A percentile compares a stretch with the other conserved stretches of the same genome.
Conservation (phyloP, 2,797 vertebrate genomes). For the Bufotes viridis region DNA sequence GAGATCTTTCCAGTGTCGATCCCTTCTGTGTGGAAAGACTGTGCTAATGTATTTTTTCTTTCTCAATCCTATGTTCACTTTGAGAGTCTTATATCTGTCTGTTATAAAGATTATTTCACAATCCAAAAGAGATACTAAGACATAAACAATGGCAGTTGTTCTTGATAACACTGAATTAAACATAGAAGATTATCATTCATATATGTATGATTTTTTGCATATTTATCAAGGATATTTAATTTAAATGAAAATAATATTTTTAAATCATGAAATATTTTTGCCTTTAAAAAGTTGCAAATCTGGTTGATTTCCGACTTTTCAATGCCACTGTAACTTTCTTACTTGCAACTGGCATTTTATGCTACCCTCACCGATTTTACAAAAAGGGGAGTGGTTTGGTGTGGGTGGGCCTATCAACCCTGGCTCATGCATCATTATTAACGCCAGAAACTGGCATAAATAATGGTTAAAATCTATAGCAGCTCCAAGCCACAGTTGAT, state of each 20-base stretch:
- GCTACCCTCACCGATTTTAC: no score
- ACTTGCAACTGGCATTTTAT: no score
- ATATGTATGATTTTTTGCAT: background rate
- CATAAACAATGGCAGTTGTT: background rate
- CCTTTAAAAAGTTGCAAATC: no score
- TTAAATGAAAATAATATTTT: background rate
- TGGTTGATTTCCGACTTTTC: no score
- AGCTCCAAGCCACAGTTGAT: no score
- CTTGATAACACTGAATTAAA: background rate
- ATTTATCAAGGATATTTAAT: background rate
- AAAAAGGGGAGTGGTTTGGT: no score
- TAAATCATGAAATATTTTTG: background rate
- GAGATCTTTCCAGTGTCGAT: conserved; percentile 12
- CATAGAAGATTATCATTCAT: background rate
- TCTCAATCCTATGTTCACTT: background rate
- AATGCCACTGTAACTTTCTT: no score
- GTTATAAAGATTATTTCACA: background rate
- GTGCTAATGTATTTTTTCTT: conserved; percentile 17
- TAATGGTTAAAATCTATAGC: no score
- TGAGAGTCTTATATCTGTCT: background rate
- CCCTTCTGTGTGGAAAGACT: conserved; percentile 2
- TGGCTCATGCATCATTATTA: no score
- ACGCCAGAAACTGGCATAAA: no score
- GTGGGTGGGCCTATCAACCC: no score
- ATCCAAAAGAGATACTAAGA: background rate